These are phyloP conservation scores for Chlamydotis undulata DNA, from an alignment of 2,113 vertebrate species.

Conservation along the genomic window DNA sequence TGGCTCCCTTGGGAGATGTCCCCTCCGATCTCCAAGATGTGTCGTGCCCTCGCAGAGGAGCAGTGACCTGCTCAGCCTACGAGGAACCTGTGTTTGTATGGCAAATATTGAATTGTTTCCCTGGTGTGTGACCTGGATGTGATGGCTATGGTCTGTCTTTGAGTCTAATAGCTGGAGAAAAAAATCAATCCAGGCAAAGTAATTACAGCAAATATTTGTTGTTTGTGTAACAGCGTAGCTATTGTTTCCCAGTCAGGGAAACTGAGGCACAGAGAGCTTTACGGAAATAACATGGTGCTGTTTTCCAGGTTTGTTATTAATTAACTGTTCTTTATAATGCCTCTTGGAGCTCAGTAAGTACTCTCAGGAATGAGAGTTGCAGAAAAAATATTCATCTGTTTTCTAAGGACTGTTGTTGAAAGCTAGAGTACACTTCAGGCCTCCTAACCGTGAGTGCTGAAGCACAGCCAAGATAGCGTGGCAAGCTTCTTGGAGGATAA, in stretches of 20 bases:
- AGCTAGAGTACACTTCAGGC: not conserved
- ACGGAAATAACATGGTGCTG: not conserved
- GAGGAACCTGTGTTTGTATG: not conserved
- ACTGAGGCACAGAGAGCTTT: not conserved
- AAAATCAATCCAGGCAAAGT: not conserved
- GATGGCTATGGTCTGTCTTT: not conserved
- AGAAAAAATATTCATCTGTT: not conserved
- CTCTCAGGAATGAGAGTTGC: not conserved
- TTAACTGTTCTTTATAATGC: not conserved
- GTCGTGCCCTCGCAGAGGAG: not conserved
- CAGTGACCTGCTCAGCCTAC: not conserved
- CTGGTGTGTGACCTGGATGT: not conserved
- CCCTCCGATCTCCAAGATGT: accelerated
- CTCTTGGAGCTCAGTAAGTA: not conserved
- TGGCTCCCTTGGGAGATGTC: accelerated
- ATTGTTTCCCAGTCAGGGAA: not conserved
- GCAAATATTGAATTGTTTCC: not conserved
- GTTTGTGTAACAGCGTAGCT: not conserved
- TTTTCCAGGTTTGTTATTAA: not conserved
- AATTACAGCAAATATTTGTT: not conserved
- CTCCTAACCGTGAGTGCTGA: not conserved
- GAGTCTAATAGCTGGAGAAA: not conserved
- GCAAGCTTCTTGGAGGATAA: not conserved
- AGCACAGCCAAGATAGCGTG: not conserved
- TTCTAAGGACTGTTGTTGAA: not conserved